A percentile compares a stretch with the other conserved stretches of the same genome.
These are phyloP conservation scores for Andrena minutula DNA, from an alignment of 2,888 invertebrate genomes.

Conservation along the genomic window DNA sequence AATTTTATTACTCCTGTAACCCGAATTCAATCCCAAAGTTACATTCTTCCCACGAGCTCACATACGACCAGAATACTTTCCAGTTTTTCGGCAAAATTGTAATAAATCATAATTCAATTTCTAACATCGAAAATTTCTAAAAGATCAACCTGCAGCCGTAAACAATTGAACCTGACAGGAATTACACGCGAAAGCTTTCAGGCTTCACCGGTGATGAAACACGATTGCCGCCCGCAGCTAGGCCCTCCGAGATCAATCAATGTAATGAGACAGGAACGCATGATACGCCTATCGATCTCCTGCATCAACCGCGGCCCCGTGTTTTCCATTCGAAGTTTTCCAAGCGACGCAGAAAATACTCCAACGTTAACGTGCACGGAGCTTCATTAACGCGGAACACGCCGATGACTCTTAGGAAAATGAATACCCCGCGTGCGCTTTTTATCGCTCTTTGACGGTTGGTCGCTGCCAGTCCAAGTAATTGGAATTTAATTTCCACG, in stretches of 20 bases:
- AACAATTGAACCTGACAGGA: not conserved
- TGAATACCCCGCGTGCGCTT: not conserved
- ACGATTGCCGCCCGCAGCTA: not conserved
- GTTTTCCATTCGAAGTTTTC: not conserved
- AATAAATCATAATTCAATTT: too few species aligned
- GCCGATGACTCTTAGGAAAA: not conserved
- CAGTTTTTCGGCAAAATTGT: too few species aligned
- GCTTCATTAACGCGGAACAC: not conserved
- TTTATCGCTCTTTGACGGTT: not conserved
- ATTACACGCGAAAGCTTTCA: slow-evolving; percentile 21
- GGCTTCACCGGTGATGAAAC: not conserved
- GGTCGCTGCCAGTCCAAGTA: not conserved
- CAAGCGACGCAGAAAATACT: not conserved
- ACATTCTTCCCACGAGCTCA: too few species aligned
- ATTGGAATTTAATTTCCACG: slow-evolving; percentile 17
- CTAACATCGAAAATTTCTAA: too few species aligned
- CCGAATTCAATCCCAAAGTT: too few species aligned
- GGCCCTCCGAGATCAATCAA: slow-evolving; percentile 35
- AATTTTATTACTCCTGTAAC: too few species aligned
- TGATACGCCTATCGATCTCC: slow-evolving; percentile 24
- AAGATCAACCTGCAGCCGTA: not conserved
- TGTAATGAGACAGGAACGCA: slow-evolving; percentile 31
- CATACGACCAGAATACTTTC: too few species aligned
- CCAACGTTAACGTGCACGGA: slow-evolving; percentile 7
- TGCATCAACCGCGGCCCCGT: not conserved